Base-by-base conservation (phyloP, 2,888 invertebrate genomes). In the Ophion ventricosus region DNA sequence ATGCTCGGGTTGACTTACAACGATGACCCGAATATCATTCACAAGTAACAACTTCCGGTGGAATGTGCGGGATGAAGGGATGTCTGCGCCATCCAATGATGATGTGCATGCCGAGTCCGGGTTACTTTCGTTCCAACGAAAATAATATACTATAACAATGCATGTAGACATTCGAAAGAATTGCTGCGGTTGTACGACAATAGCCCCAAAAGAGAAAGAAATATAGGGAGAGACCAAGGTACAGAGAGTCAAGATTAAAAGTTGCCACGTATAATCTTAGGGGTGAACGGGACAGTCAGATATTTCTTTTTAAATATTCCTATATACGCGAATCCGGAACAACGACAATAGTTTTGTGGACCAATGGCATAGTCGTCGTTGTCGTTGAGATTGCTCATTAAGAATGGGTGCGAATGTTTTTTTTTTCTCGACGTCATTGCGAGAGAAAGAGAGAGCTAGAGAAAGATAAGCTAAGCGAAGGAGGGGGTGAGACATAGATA, bases 11-110 rank as follows among this genome's bases (percentile, higher is more conserved):
- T 85, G 88, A 87, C 86, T 87, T 84, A 78, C 69, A 35, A 73
- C 59, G 83, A 67, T 85, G 84, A 85, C 85, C 85, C 85, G 87
- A 87, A 89, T 90, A 88, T 86, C 83, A 49, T 49, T 49, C 80
- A 76, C 81, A 78, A 85, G 78, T 79, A 81, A 73, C 76, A 84
- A 87, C 84, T 90, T 88, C 84, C 87, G 83, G 76, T 20, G 26
- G 40, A 70, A 29, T 61, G n/a, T 74, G 54, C 54, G 59, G 26
- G 57, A 66, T 61, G 14, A 56, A 29, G 67, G 49, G 59, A 49
- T 17, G 20, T 11, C 61, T 54, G 64, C 66, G 40, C 11, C 49
- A 49, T 57, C 7, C 26, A 17, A 26, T 29, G 59, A 5, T 23
- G 7, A 10, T 14, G 54, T 11, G n/a, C 57, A 23, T 10, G 17